A percentile compares a stretch with the other conserved stretches of the same genome.
Evolutionary conservation across 2,888 invertebrate genomes (phyloP).

Genomic region (Folsomia manolachei): DNA sequence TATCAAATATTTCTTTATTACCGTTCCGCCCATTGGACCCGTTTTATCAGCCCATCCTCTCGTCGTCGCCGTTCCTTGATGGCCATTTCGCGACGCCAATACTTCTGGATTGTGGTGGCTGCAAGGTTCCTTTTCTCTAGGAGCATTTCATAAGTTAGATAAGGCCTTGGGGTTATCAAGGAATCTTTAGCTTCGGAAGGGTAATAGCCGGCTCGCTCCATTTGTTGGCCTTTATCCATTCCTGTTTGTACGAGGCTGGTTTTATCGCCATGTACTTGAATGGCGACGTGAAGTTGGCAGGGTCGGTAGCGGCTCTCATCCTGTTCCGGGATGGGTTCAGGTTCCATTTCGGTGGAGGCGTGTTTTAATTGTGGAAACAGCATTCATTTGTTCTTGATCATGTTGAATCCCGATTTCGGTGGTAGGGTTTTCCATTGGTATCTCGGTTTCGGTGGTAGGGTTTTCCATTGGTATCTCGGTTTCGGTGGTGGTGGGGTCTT

Average conservation of each 20-base stretch:
- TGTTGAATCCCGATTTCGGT: too few species aligned
- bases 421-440: too few species aligned
- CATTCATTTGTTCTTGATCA: too few species aligned
- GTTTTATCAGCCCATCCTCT: constrained; percentile 38
- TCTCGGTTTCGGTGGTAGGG: too few species aligned
- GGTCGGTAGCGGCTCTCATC: background rate
- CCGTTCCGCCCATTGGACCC: constrained; percentile 47
- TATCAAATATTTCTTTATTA: too few species aligned
- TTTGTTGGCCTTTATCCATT: constrained; percentile 41
- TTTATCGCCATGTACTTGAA: constrained; percentile 37
- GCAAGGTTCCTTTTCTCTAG: constrained; percentile 30
- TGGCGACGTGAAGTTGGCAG: background rate
- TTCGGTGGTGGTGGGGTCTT: too few species aligned
- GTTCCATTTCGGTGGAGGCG: constrained; percentile 9
- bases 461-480: too few species aligned
- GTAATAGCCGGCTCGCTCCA: constrained; percentile 40
- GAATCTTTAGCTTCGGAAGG: constrained; percentile 27
- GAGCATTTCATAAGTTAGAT: constrained; percentile 26
- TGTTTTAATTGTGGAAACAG: too few species aligned
- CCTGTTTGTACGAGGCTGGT: constrained; percentile 32
- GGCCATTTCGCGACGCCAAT: constrained; percentile 48
- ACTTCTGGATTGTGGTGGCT: constrained; percentile 46
- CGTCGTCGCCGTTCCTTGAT: constrained; percentile 35
- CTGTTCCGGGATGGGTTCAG: background rate
- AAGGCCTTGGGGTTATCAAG: constrained; percentile 27